Evolutionary conservation across 2,888 invertebrate genomes (phyloP).

Genomic region (Hedychridium roseum): DNA sequence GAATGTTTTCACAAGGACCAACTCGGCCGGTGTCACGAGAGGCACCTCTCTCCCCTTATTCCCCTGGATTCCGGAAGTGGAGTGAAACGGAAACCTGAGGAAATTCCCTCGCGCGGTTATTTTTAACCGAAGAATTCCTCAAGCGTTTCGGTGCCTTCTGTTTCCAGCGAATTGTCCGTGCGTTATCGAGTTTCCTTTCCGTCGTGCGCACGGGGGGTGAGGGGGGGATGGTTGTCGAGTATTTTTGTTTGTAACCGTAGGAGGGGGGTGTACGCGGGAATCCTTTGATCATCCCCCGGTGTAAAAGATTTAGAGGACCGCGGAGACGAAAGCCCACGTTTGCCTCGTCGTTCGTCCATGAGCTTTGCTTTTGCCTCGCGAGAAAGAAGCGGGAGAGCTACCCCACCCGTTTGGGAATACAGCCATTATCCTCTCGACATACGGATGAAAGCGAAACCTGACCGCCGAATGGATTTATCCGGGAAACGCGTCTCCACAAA

Average conservation of each 20-base stretch:
- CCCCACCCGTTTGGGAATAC: constrained; percentile 57
- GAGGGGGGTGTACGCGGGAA: constrained; percentile 15
- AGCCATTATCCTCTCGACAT: constrained; percentile 54
- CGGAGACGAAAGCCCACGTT: no score
- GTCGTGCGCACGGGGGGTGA: no score
- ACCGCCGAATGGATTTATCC: constrained; percentile 57
- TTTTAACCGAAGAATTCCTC: no score
- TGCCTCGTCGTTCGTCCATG: constrained; percentile 15
- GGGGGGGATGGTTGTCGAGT: no score
- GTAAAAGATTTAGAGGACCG: constrained; percentile 40
- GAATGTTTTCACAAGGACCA: constrained; percentile 41
- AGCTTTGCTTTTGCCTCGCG: no score
- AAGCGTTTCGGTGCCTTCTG: no score
- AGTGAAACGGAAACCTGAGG: background rate
- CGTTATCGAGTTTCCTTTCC: no score
- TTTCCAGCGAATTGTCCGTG: no score
- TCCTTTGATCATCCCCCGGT: constrained; percentile 45
- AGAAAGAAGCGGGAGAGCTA: no score
- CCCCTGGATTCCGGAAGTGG: constrained; percentile 2
- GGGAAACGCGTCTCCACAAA: constrained; percentile 39
- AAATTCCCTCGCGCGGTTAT: no score
- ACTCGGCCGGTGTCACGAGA: constrained; percentile 9
- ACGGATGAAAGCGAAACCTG: constrained; percentile 60
- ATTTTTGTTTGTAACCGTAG: no score
- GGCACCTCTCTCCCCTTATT: no score